Evolutionary conservation across 2,888 invertebrate genomes (phyloP), one percentile per base, ranked within the genome.

Genomic region (Sinotaia quadrata): DNA sequence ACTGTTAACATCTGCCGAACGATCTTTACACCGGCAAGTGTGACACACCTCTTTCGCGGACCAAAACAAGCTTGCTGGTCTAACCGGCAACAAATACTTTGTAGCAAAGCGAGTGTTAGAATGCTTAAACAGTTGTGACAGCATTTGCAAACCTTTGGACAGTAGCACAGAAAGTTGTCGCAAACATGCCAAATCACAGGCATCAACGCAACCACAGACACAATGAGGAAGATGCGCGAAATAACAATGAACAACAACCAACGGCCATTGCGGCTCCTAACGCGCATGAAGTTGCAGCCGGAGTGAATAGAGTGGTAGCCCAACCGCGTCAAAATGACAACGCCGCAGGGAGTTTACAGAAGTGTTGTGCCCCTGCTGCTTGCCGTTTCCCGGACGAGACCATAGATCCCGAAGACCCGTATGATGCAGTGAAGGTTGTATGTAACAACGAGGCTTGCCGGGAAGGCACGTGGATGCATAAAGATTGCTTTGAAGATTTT

Each of bases 361-460:
- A 71, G n/a, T 85, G 84, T 71, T 83, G 82, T 72, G 71, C 79
- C n/a, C 84, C 84, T 7, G 68, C 76, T 2, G 73, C 74, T 1
- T 85, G 84, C 66, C 72, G 71, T 7, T 69, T 69, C 12, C 70
- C 76, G 10, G 81, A 79, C 12, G 81, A 82, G 60, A 61, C 77
- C 33, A 81, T 84, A 41, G 81, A 82, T 66, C 75, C 76, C 5
- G 72, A 78, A 10, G 83, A 87, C 57, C 83, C 86, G 10, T 77
- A 76, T 8, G 83, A 85, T 71, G 93, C 94, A 56, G 92, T 96
- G 78, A 94, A 94, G 87, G 95, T 98, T 71, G 92, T 93, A 78
- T 98, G 98, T 91, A 97, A 96, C 91, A 97, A 97, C 90, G 96
- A 96, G 87, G 92, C 92, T 85, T 98, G 98, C 90, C 91, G 91